Base-by-base conservation (phyloP, 2,113 vertebrate genomes). In the Lucifuga dentata region DNA sequence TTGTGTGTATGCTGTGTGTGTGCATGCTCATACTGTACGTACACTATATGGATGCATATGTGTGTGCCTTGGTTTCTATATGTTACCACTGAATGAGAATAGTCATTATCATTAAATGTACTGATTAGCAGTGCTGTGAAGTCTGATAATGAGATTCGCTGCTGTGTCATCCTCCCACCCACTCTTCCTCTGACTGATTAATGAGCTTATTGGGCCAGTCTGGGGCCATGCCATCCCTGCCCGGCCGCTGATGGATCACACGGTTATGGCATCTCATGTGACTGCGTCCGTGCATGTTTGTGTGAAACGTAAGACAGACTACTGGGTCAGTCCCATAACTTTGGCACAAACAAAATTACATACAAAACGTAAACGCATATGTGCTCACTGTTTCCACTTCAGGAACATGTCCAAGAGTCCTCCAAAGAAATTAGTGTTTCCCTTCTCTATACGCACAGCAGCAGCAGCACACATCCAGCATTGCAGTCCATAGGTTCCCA, bases 181-280 rank as follows among this genome's bases (percentile, higher is more conserved):
- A 78, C 80, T 29, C n/a, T 8, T 81, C 63, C 61, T 81, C 53
- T 8, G 73, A 15, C 68, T 88, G 83, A 88, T 87, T 87, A 88
- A 86, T 80, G 74, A 88, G 78, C 72, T 61, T 78, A 80, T 67
- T 70, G 75, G 81, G 48, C 60, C 51, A 40, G 48, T 51, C 62
- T 51, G 76, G 56, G 79, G 77, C 65, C 73, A 20, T 43, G 71
- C 62, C 73, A 80, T 53, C 53, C 50, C 71, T 73, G 49, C 71
- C 80, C 78, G 71, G 68, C 11, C 44, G 49, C 78, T 79, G 75
- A 89, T 70, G 73, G 81, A 85, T 83, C 57, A 73, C 79, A 68
- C 59, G 36, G 58, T 59, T 63, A 29, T 19, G n/a, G 50, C 62
- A 9, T 53, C 3, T 17, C 73, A 23, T 57, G 67, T 11, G 45